phyloP scores from a whole-genome alignment of 2,888 invertebrate genomes.

The Tachina grossa region DNA sequence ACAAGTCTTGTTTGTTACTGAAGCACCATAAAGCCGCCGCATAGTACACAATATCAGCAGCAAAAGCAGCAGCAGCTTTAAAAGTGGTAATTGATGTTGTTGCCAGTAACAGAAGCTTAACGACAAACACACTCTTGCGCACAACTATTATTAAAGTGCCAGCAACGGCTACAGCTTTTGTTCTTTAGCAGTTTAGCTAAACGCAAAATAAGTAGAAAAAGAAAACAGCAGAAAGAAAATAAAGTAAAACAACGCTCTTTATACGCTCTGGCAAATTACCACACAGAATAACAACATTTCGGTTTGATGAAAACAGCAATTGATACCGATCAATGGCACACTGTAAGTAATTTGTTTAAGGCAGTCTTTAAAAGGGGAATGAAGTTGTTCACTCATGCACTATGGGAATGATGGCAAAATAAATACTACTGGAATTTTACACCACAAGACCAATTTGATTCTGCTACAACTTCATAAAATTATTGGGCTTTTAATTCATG shows the following conservation, averaged over 20 bases:
- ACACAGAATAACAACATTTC: conserved; percentile 53
- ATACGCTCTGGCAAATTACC: conserved; percentile 66
- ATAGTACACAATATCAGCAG: not conserved
- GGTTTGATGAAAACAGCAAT: conserved; percentile 40
- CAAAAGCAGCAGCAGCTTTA: not conserved
- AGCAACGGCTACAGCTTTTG: conserved; percentile 34
- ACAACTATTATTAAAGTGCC: conserved; percentile 24
- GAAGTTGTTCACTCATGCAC: not conserved
- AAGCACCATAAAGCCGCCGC: conserved; percentile 37
- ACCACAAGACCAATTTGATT: too few relatives aligned
- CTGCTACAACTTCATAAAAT: too few relatives aligned
- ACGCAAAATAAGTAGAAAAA: conserved; percentile 27
- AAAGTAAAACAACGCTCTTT: conserved; percentile 60
- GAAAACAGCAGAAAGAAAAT: conserved; percentile 31
- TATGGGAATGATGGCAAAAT: too few relatives aligned
- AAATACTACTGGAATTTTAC: too few relatives aligned
- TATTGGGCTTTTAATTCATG: too few relatives aligned
- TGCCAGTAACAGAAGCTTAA: conserved; percentile 39
- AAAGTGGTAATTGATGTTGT: conserved; percentile 35
- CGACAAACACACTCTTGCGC: conserved; percentile 25
- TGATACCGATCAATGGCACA: conserved; percentile 44
- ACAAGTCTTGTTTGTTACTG: conserved; percentile 65
- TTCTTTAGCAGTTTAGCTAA: conserved; percentile 35
- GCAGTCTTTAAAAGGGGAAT: not conserved
- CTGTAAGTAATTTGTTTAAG: conserved; percentile 20